Evolutionary conservation across 2,797 vertebrate species (phyloP).

Genomic region (Hyperoplus immaculatus): DNA sequence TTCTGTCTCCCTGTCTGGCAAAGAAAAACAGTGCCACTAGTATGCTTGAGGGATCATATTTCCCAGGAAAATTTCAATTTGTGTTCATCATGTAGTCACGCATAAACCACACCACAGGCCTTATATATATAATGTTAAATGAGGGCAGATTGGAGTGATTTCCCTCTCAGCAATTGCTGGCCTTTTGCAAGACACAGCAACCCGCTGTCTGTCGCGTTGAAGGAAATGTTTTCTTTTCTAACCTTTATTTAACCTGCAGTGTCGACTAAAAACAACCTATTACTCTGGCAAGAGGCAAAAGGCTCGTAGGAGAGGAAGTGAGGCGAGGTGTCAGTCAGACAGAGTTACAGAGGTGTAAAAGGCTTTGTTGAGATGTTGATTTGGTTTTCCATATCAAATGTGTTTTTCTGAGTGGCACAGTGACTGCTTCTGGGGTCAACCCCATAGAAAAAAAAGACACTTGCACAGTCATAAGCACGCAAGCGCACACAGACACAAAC

Average conservation of each 20-base stretch:
- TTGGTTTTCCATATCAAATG: constrained; percentile 41
- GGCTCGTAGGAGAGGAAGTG: constrained; percentile 51
- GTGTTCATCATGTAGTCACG: constrained; percentile 52
- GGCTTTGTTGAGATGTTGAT: constrained; percentile 43
- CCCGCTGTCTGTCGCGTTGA: constrained; percentile 22
- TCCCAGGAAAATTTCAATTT: constrained; percentile 76
- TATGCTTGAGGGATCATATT: constrained; percentile 54
- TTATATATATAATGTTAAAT: constrained; percentile 62
- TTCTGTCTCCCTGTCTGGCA: constrained; percentile 41
- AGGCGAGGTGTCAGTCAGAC: constrained; percentile 43
- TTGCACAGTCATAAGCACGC: too few relatives aligned
- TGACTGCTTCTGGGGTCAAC: constrained; percentile 43
- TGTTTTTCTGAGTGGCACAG: constrained; percentile 43
- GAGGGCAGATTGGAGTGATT: constrained; percentile 43
- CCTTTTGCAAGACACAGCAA: constrained; percentile 30
- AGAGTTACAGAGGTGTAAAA: constrained; percentile 57
- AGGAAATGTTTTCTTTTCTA: constrained; percentile 51
- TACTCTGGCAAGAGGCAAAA: constrained; percentile 42
- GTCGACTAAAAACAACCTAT: constrained; percentile 53
- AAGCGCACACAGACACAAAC: neutral
- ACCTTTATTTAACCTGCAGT: constrained; percentile 59
- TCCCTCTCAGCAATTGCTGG: constrained; percentile 31
- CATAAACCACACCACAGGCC: constrained; percentile 67
- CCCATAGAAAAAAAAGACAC: constrained; percentile 29
- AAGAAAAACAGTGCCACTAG: constrained; percentile 60